A percentile compares a stretch with the other conserved stretches of the same genome.
phyloP scores from a whole-genome alignment of 2,797 vertebrate species.

The Capromys pilorides region DNA sequence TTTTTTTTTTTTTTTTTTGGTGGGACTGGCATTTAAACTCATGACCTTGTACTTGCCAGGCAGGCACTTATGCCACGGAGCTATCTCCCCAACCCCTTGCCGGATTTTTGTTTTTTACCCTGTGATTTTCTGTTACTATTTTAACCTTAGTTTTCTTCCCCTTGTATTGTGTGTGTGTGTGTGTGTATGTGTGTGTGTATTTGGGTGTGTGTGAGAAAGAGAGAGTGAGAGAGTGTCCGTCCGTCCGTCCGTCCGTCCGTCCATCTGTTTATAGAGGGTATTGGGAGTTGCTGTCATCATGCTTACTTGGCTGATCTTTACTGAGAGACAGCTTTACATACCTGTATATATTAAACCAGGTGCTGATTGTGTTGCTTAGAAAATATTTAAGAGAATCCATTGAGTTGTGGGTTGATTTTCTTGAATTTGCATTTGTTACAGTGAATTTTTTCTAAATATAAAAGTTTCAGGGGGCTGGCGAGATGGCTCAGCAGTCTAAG shows the following conservation, averaged over 20 bases:
- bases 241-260: neutral
- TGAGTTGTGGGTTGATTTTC: conserved; percentile 9
- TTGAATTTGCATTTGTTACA: conserved; percentile 56
- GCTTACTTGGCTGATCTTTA: conserved; percentile 16
- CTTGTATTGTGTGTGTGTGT: neutral
- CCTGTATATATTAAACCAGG: neutral
- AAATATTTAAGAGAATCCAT: conserved; percentile 51
- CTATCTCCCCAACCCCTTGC: too few species aligned
- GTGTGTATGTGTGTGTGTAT: neutral
- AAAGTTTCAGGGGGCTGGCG: neutral
- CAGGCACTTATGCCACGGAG: too few species aligned
- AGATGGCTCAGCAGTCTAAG: too few species aligned
- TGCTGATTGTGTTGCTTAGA: conserved; percentile 26
- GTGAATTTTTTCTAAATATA: conserved; percentile 35
- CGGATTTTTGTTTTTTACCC: too few species aligned
- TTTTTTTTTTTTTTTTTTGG: too few species aligned
- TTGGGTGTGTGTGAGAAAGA: too few species aligned
- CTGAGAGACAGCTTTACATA: neutral
- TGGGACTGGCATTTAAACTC: too few species aligned
- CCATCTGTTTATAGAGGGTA: neutral
- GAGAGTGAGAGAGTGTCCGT: too few species aligned
- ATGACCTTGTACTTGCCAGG: too few species aligned
- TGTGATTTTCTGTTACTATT: neutral
- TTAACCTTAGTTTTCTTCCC: neutral
- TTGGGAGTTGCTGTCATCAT: neutral